Percentiles rank a stretch among this genome's conserved stretches.
phyloP scores from a whole-genome alignment of 2,888 invertebrate species.

The Hirtodrosophila duncani region DNA sequence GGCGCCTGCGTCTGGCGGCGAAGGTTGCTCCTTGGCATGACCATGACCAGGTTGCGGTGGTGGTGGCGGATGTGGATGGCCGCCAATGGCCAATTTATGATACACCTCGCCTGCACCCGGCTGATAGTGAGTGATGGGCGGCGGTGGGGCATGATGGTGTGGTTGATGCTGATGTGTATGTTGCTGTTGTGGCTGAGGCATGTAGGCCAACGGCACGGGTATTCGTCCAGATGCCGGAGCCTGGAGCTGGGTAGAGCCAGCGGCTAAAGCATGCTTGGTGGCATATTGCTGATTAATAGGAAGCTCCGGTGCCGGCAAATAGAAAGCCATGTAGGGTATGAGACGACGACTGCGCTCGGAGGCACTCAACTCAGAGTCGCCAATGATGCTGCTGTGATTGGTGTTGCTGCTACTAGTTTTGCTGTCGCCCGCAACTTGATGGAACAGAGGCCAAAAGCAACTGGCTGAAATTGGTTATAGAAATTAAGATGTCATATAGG shows the following conservation, averaged over 20 bases:
- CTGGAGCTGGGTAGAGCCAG: conserved; percentile 47
- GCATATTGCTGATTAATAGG: conserved; percentile 78
- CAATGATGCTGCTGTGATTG: conserved; percentile 34
- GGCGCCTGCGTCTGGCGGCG: conserved; percentile 44
- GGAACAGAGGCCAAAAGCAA: conserved; percentile 10
- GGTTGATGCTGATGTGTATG: conserved; percentile 20
- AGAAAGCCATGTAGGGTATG: conserved; percentile 91
- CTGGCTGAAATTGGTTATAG: conserved; percentile 23
- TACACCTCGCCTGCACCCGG: conserved; percentile 66
- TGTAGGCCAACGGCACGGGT: conserved; percentile 73
- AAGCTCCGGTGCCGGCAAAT: conserved; percentile 82
- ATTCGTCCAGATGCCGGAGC: conserved; percentile 59
- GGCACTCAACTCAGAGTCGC: conserved; percentile 70
- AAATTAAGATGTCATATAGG: too few relatives aligned
- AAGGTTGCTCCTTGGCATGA: conserved; percentile 39
- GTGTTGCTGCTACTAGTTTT: conserved; percentile 8
- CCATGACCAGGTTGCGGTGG: conserved; percentile 40
- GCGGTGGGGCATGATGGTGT: conserved; percentile 34
- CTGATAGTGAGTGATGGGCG: conserved; percentile 46
- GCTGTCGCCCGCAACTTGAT: background rate
- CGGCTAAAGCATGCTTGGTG: conserved; percentile 56
- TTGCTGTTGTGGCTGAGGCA: conserved; percentile 54
- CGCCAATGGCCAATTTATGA: conserved; percentile 59
- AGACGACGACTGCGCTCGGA: conserved; percentile 85
- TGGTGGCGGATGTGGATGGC: conserved; percentile 54